Conservation (phyloP, 2,888 invertebrate species). For the Yponomeuta malinellus region DNA sequence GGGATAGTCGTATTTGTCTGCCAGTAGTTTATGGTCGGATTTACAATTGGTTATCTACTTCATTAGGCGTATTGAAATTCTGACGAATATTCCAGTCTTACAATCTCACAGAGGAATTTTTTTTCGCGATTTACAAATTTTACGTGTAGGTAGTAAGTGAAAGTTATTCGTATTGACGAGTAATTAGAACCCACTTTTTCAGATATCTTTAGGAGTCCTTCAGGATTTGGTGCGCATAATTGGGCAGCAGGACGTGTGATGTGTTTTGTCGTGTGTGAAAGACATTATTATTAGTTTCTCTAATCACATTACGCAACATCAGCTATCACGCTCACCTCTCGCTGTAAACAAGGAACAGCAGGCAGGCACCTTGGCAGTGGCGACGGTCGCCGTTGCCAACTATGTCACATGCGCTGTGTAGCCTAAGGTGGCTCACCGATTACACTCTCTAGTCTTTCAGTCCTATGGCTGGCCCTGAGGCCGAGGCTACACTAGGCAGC, state of each 20-base stretch:
- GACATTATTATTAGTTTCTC: neutral
- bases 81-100: neutral
- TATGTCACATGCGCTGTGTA: constrained; percentile 44
- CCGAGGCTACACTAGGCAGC: too few relatives aligned
- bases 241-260: too few relatives aligned
- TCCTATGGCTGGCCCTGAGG: too few relatives aligned
- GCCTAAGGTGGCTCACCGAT: neutral
- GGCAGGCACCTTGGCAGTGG: constrained; percentile 43
- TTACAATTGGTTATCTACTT: neutral
- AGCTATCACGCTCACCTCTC: neutral
- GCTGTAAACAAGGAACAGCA: constrained; percentile 36
- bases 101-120: too few relatives aligned
- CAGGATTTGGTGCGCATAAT: too few relatives aligned
- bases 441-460: too few relatives aligned
- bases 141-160: too few relatives aligned
- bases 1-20: neutral
- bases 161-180: too few relatives aligned
- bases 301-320: neutral
- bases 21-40: neutral
- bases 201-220: too few relatives aligned
- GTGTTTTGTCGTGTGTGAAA: neutral
- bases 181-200: too few relatives aligned
- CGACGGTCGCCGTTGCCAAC: constrained; percentile 42
- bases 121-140: too few relatives aligned
- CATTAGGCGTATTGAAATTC: neutral